Evolutionary conservation across 2,888 invertebrate species (phyloP), one percentile per base, ranked within the genome.

Genomic region (Phorcus lineatus): DNA sequence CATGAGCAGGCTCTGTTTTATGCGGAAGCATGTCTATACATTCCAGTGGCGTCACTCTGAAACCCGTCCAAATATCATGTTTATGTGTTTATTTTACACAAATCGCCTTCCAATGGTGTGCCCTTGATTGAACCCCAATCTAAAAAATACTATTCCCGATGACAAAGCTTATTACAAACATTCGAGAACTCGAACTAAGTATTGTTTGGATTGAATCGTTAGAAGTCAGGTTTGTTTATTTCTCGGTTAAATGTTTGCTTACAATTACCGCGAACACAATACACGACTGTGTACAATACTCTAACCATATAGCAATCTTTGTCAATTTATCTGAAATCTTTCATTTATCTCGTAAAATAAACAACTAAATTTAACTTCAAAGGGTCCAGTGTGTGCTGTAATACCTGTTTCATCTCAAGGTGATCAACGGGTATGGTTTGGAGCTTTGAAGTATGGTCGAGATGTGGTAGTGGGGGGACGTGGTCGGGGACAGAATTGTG

Each of bases 41-140:
- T 36, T n/a, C 62, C 24, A 24, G 24, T 62, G 62, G 62, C 62
- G 62, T 62, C 62, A 62, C 13, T 28, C 11, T 70, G 28, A 17
- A n/a, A 36, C 70, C 16, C 36, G 36, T 36, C 36, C 19, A 31
- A 11, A 70, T 19, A 70, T 40, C 19, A 40, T 31, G 70, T 19
- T 31, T 31, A 19, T 70, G 40, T 70, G 70, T 70, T 31, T 70
- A 70, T 70, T 36, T 70, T n/a, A 36, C n/a, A n/a, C 19, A 70
- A 70, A n/a, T 70, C 36, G 0, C 36, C 40, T 70, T 70, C 40
- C 36, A 19, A 28, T 62, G 24, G 28, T 11, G 9, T 62, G 17
- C 24, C 62, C 62, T 28, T 62, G 16, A 16, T 24, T 28, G 62
- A 62, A 62, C 62, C 17, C 24, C 16, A 7, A 24, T 62, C 13